Base-by-base conservation (phyloP, 2,888 invertebrate species). In the Melikaiella ostensackeni region DNA sequence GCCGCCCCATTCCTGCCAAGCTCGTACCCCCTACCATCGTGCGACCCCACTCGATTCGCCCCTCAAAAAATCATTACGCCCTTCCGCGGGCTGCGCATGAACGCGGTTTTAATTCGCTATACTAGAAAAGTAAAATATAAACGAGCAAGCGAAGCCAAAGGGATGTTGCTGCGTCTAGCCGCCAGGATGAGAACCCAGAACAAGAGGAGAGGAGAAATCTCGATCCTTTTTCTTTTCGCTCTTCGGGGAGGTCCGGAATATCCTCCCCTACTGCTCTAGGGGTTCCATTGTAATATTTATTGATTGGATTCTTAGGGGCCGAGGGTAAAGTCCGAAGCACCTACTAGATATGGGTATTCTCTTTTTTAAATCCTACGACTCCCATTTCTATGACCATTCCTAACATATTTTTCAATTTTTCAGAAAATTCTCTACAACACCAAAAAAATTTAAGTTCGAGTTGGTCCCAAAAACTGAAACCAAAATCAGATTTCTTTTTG, bases 61-160 rank as follows among this genome's bases (percentile, higher is more conserved):
- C 95, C 95, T 91, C 95, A 95, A 95, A 95, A 95, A 95, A 95
- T 95, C 95, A 95, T 95, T 95, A 95, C 95, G 95, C 95, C 93
- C 93, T 93, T 93, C 93, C 92, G 94, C 94, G 94, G 92, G 92
- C 91, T 92, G 92, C 92, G 92, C 94, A 94, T 94, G 94, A 94
- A 94, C 94, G 94, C 94, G 94, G 94, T 93, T 94, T 93, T 93
- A 92, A 92, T 89, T 89, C 90, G 89, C 88, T 89, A 84, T 85
- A 89, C 89, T 89, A 90, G 89, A 89, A 89, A 89, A 89, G 89
- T 89, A 89, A 90, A 89, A 88, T 87, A 89, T 88, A 89, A 89
- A 88, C 88, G 89, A 77, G 81, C 79, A 81, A 92, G 92, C 91
- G 77, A 81, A 81, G 92, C 92, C 92, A 78, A 92, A 91, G 79